Base-by-base conservation (phyloP, 2,797 vertebrate species). In the Gymnoscopelus braueri region DNA sequence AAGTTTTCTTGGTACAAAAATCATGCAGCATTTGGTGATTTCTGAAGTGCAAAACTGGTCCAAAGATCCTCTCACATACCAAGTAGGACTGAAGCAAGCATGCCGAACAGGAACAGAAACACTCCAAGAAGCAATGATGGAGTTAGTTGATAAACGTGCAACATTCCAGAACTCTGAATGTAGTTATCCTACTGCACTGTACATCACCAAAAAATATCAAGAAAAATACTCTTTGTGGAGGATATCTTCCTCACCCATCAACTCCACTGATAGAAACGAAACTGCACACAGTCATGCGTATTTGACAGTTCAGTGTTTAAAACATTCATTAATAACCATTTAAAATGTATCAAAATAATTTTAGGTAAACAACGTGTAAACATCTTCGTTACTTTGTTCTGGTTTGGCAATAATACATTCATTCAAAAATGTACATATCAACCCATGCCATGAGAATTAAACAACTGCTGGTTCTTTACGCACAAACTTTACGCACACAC, bases 321-420 rank as follows among this genome's bases (percentile, higher is more conserved):
- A 78, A 85, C 77, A 76, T 79, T 67, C 77, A 84, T 66, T 35
- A 49, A 67, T 68, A 77, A 65, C 75, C 52, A 74, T 73, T 79
- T 81, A 12, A 78, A 72, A 66, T 73, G 51, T 73, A 67, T 57
- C 65, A 76, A 69, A 61, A 65, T 13, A 67, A 61, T 54, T 39
- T 83, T 90, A 93, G 91, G 91, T 92, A 90, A 44, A 93, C 87
- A 86, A 74, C 83, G 79, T 93, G 91, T 93, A 92, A 93, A 94
- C 92, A 92, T 91, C 79, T 82, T 80, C 39, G 61, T 85, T 65
- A 87, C 71, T 89, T 89, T 89, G 87, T 90, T 89, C 80, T 84
- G 89, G 82, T 91, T 19, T 93, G 88, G 90, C 88, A 89, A 88
- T 65, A 72, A 77, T 57, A 58, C 76, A 85, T 80, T 79, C 76